These are phyloP conservation scores for Eublepharis macularius DNA, from an alignment of 2,113 vertebrate species.

Conservation along the genomic window DNA sequence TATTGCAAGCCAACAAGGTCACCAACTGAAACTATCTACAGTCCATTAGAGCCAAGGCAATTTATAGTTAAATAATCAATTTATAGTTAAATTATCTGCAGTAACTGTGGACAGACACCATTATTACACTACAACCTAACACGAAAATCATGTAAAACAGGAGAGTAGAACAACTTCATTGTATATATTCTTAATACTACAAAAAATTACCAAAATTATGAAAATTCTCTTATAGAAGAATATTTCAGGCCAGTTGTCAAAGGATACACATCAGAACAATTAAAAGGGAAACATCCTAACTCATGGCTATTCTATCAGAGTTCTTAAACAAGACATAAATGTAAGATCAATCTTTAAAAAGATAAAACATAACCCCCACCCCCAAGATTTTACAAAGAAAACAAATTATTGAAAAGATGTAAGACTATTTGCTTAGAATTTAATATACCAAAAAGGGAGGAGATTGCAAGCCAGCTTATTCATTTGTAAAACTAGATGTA, in stretches of 20 bases:
- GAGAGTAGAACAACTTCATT: not conserved
- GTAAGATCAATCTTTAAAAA: not conserved
- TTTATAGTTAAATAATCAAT: too few species aligned
- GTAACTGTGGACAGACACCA: not conserved
- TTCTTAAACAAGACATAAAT: not conserved
- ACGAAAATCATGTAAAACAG: not conserved
- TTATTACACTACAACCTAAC: not conserved
- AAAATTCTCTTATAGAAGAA: not conserved
- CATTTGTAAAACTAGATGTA: too few species aligned
- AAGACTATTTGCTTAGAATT: not conserved
- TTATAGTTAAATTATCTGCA: too few species aligned
- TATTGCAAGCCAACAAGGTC: too few species aligned
- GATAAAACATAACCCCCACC: not conserved
- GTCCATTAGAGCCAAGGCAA: too few species aligned
- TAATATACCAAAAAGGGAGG: not conserved
- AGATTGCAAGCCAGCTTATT: too few species aligned
- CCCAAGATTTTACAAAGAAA: not conserved
- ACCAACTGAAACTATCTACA: too few species aligned
- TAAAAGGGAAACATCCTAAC: not conserved
- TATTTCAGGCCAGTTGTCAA: not conserved
- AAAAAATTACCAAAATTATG: too few species aligned
- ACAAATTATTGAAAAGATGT: not conserved
- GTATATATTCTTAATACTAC: not conserved
- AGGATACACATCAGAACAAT: not conserved
- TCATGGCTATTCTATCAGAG: not conserved